Conservation (phyloP, 2,888 invertebrate species). For the Melieria picta region DNA sequence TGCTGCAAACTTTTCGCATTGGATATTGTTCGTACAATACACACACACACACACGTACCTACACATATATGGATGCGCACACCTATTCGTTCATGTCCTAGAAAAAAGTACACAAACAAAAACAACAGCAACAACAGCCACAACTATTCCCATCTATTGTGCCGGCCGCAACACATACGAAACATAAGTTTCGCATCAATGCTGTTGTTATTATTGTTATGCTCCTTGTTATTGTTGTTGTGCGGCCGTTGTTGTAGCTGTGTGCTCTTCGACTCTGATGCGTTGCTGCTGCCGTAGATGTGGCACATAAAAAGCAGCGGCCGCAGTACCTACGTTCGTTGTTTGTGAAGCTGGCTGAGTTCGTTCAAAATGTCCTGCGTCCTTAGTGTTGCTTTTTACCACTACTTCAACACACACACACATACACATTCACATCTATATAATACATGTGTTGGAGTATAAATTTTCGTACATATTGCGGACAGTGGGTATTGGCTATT, state of each 20-base stretch:
- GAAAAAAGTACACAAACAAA: neutral
- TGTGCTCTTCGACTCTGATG: too few species aligned
- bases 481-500: too few species aligned
- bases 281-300: too few species aligned
- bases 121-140: neutral
- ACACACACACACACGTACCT: conserved; percentile 6
- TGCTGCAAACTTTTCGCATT: conserved; percentile 21
- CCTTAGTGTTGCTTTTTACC: too few species aligned
- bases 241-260: neutral
- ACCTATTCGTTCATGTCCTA: neutral
- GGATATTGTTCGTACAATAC: neutral
- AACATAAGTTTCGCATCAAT: conserved; percentile 29
- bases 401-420: too few species aligned
- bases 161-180: neutral
- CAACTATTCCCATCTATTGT: too few species aligned
- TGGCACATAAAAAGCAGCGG: too few species aligned
- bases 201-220: conserved; percentile 11
- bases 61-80: neutral
- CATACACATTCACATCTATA: too few species aligned
- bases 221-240: too few species aligned
- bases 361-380: neutral
- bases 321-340: too few species aligned
- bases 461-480: neutral
- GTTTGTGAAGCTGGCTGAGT: too few species aligned
- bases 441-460: neutral